Evolutionary conservation across 1,140 invertebrate species (phyloP), one percentile per base, ranked within the genome.

Genomic region (Wiebesia pumilae): DNA sequence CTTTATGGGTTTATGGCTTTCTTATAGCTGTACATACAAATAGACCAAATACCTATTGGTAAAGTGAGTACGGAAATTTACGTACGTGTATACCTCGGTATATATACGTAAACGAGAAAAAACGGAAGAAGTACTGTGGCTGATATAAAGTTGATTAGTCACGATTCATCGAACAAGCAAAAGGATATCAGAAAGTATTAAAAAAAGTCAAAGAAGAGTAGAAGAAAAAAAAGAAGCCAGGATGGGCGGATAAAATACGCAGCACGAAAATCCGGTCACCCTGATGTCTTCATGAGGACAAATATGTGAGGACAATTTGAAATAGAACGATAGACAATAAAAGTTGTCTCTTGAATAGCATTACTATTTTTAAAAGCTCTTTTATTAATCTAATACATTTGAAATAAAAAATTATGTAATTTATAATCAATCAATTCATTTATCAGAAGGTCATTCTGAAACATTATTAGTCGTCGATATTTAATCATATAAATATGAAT

Each of bases 71-170:
- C 3, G 30, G 67, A 69, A 10, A 35, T 33, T 12, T 69, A 69
- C 19, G 12, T 16, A 12, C 14, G 1, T 69, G 67, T 30, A 65
- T n/a, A 30, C 3, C 2, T 54, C 19, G 1, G 62, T 27, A 0
- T 65, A 3, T 9, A 30, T n/a, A 9, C 7, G 69, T 40, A 16
- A 38, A 71, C 19, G 1, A 71, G 35, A 19, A 38, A 71, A 71
- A 71, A 71, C 19, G 38, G 3, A 40, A 71, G 14, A 40, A 38
- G 33, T 3, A 24, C 21, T 6, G 40, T 27, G 1, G 40, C 24
- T 40, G 40, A 77, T 40, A 77, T 77, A 47, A 47, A 77, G 73
- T 40, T 38, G 73, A 77, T 77, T 77, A 77, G 69, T 73, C 69
- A 73, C 69, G 69, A 73, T 73, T 73, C 30, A 16, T 38, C 69